phyloP scores from a whole-genome alignment of 2,113 vertebrate species.

The Pagrus major region DNA sequence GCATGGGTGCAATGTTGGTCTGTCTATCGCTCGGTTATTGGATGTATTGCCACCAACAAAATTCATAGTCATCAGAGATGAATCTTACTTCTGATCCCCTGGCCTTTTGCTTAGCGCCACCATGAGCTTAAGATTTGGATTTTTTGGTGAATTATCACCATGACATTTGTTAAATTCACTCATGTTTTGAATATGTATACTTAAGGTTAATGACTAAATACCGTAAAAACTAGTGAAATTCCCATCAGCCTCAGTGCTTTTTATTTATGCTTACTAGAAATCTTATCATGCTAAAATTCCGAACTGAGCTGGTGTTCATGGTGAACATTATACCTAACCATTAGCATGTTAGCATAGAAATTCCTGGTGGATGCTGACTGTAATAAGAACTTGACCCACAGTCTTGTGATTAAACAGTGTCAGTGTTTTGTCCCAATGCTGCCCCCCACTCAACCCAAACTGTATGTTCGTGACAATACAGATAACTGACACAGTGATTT shows the following conservation, averaged over 20 bases:
- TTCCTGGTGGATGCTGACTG: not conserved
- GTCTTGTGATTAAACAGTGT: not conserved
- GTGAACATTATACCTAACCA: not conserved
- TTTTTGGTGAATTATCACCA: not conserved
- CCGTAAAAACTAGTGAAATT: not conserved
- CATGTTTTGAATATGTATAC: not conserved
- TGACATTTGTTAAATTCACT: not conserved
- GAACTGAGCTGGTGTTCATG: not conserved
- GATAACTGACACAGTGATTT: constrained; percentile 22
- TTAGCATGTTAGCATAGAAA: not conserved
- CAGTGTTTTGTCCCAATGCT: not conserved
- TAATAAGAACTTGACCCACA: not conserved
- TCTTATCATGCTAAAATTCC: not conserved
- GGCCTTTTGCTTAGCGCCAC: not conserved
- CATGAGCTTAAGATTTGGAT: not conserved
- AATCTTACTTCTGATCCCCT: too few relatives aligned
- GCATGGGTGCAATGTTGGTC: not conserved
- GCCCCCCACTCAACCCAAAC: constrained; percentile 15
- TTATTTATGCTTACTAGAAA: not conserved
- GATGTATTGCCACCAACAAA: not conserved
- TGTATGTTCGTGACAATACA: constrained; percentile 46
- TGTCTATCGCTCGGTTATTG: not conserved
- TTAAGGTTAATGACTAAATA: not conserved
- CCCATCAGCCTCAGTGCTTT: not conserved
- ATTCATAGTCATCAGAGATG: not conserved